These are phyloP conservation scores for Drosophila sproati DNA, from an alignment of 1,140 invertebrate species.

Conservation along the genomic window DNA sequence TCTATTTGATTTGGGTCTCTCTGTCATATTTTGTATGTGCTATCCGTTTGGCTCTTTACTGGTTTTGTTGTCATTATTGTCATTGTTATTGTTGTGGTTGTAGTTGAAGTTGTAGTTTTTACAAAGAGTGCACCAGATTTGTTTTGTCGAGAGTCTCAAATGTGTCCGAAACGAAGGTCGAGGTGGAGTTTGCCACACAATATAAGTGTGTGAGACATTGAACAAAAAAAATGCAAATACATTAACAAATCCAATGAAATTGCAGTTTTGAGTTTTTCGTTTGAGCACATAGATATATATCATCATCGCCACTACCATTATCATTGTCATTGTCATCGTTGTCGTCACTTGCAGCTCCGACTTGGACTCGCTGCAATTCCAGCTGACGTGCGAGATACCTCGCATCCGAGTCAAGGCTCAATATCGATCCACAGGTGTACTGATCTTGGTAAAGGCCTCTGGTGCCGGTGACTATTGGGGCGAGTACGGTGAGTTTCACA, in stretches of 20 bases:
- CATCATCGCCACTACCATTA: slow-evolving; percentile 54
- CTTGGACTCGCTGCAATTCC: slow-evolving; percentile 90
- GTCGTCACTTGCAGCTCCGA: slow-evolving; percentile 87
- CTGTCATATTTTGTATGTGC: not conserved
- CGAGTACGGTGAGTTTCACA: slow-evolving; percentile 89
- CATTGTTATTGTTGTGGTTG: not conserved
- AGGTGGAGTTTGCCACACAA: slow-evolving; percentile 33
- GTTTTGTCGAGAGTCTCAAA: slow-evolving; percentile 11
- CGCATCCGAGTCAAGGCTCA: slow-evolving; percentile 90
- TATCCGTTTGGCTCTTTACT: slow-evolving; percentile 12
- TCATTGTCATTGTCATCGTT: slow-evolving; percentile 62
- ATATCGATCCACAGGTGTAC: slow-evolving; percentile 91
- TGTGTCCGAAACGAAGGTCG: slow-evolving; percentile 32
- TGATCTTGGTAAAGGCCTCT: slow-evolving; percentile 91
- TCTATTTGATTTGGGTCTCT: slow-evolving; percentile 30
- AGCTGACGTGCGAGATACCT: slow-evolving; percentile 91
- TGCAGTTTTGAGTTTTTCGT: slow-evolving; percentile 52
- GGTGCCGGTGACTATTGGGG: slow-evolving; percentile 94
- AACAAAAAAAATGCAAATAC: slow-evolving; percentile 39
- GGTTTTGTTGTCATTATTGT: slow-evolving; percentile 20
- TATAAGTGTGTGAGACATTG: slow-evolving; percentile 44
- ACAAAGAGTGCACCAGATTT: slow-evolving; percentile 38
- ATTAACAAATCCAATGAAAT: slow-evolving; percentile 64
- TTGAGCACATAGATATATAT: slow-evolving; percentile 30
- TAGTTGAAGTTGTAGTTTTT: slow-evolving; percentile 7